Evolutionary conservation across 2,113 vertebrate genomes (phyloP).

Genomic region (Mus pahari): DNA sequence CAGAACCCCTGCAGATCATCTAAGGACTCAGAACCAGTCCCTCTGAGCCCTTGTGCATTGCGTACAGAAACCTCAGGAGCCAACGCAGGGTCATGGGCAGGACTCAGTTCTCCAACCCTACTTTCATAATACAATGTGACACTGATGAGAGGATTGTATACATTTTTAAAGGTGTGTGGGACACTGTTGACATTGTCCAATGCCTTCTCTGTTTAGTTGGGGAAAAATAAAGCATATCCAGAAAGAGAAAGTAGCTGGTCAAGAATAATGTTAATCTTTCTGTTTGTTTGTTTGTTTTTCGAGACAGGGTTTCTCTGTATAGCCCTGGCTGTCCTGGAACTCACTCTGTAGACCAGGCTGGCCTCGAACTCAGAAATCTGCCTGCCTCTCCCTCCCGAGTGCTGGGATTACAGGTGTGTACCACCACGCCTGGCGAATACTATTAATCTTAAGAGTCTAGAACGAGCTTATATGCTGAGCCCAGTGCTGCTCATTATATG

Average conservation of each 20-base stretch:
- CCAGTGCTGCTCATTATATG: too few relatives aligned
- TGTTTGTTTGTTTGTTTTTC: too few relatives aligned
- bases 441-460: not conserved
- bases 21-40: not conserved
- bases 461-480: not conserved
- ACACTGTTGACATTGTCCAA: not conserved
- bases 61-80: not conserved
- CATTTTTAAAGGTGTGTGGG: not conserved
- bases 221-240: not conserved
- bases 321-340: too few relatives aligned
- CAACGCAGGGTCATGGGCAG: not conserved
- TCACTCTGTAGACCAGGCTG: too few relatives aligned
- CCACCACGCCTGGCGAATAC: too few relatives aligned
- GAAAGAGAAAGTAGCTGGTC: not conserved
- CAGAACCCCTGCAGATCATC: too few relatives aligned
- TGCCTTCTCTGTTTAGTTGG: not conserved
- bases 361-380: too few relatives aligned
- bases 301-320: too few relatives aligned
- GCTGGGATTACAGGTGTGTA: too few relatives aligned
- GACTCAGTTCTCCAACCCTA: not conserved
- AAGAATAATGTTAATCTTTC: not conserved
- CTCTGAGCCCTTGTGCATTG: not conserved
- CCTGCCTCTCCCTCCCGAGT: too few relatives aligned
- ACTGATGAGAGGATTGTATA: not conserved
- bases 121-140: not conserved